Evolutionary conservation across 2,888 invertebrate species (phyloP).

Genomic region (Leptinotarsa tumamoca): DNA sequence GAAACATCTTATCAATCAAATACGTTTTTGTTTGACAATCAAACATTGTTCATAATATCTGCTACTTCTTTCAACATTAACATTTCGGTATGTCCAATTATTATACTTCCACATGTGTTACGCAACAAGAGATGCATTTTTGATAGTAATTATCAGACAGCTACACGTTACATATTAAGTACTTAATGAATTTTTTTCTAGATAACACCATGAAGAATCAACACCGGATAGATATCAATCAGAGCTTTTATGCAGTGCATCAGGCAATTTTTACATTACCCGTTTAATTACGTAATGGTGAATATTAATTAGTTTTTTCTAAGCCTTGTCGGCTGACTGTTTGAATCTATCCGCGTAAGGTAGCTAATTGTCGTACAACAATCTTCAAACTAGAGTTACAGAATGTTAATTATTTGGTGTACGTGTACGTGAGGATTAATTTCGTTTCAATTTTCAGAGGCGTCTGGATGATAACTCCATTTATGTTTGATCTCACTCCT

Average conservation of each 20-base stretch:
- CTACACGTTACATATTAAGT: conserved; percentile 26
- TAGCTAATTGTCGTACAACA: conserved; percentile 30
- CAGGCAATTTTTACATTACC: conserved; percentile 29
- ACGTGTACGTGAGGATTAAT: conserved; percentile 4
- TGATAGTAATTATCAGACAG: conserved; percentile 32
- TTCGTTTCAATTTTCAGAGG: neutral
- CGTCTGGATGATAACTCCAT: conserved; percentile 1
- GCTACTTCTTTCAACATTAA: neutral
- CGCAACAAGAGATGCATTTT: conserved; percentile 30
- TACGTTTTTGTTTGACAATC: neutral
- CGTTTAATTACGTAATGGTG: conserved; percentile 35
- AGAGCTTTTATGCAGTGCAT: conserved; percentile 29
- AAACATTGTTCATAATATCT: no score
- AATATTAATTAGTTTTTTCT: conserved; percentile 45
- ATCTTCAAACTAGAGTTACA: conserved; percentile 18
- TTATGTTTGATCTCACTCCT: neutral
- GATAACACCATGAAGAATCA: conserved; percentile 27
- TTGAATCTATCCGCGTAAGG: conserved; percentile 27
- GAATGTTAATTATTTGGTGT: conserved; percentile 25
- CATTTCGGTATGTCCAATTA: conserved; percentile 13
- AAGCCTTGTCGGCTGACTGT: conserved; percentile 3
- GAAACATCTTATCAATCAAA: no score
- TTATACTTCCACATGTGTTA: conserved; percentile 5
- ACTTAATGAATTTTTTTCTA: conserved; percentile 27
- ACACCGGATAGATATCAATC: conserved; percentile 35